phyloP scores from a whole-genome alignment of 2,888 invertebrate species.

The Drosophila tanythrix region DNA sequence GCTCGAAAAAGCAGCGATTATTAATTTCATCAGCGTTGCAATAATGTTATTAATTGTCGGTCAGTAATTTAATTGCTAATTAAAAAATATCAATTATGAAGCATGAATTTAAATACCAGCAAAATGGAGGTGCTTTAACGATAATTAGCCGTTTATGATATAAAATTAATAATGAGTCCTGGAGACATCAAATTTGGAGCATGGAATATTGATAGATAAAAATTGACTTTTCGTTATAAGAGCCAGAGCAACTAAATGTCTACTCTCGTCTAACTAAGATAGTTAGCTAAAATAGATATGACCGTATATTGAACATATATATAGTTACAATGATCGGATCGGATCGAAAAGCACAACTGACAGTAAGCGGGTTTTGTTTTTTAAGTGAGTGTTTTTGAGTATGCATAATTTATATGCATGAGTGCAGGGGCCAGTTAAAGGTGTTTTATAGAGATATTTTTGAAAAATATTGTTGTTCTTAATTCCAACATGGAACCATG shows the following conservation, averaged over 20 bases:
- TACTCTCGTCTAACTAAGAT: background rate
- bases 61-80: no score
- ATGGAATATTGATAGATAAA: background rate
- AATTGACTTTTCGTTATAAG: background rate
- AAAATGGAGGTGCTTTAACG: background rate
- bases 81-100: background rate
- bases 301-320: background rate
- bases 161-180: background rate
- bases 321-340: background rate
- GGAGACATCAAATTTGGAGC: background rate
- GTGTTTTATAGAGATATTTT: background rate
- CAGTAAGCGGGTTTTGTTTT: no score
- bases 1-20: background rate
- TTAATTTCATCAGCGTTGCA: background rate
- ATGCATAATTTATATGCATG: background rate
- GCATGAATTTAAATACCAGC: background rate
- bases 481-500: background rate
- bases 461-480: background rate
- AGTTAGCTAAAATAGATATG: background rate
- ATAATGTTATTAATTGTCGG: no score
- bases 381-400: background rate
- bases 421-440: background rate
- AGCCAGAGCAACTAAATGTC: background rate
- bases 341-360: background rate
- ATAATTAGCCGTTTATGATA: background rate